Percentiles rank a stretch among this genome's conserved stretches.
phyloP scores from a whole-genome alignment of 2,888 invertebrate genomes.

The Empis livida region DNA sequence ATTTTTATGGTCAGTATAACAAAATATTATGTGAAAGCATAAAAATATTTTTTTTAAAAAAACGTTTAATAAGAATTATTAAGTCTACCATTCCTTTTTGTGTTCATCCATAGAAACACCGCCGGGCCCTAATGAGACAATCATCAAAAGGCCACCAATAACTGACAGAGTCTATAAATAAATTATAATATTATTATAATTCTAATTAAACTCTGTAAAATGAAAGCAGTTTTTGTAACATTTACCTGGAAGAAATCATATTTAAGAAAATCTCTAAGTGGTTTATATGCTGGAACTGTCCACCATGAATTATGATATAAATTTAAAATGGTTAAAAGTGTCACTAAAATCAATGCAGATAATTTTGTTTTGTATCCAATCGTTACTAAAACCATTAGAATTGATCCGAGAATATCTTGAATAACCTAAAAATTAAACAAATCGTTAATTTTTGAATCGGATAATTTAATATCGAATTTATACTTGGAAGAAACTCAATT shows the following conservation, averaged over 20 bases:
- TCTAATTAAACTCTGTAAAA: neutral
- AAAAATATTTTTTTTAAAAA: too few relatives aligned
- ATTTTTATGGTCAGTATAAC: too few relatives aligned
- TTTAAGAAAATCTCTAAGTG: slow-evolving; percentile 97
- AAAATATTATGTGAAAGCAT: too few relatives aligned
- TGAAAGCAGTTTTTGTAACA: too few relatives aligned
- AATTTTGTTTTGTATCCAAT: slow-evolving; percentile 98
- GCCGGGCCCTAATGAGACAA: slow-evolving; percentile 95
- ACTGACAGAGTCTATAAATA: slow-evolving; percentile 90
- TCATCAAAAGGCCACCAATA: slow-evolving; percentile 95
- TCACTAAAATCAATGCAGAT: slow-evolving; percentile 85
- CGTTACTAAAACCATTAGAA: slow-evolving; percentile 90
- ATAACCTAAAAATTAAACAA: slow-evolving; percentile 49
- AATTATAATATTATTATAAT: neutral
- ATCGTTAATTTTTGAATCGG: neutral
- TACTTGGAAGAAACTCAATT: slow-evolving; percentile 77
- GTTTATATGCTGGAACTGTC: slow-evolving; percentile 88
- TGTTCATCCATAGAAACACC: slow-evolving; percentile 99
- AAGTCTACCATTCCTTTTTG: slow-evolving; percentile 74
- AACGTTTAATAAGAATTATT: too few relatives aligned
- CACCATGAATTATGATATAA: slow-evolving; percentile 99
- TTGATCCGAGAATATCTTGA: slow-evolving; percentile 85
- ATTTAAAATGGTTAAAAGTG: slow-evolving; percentile 79
- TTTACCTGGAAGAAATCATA: slow-evolving; percentile 99
- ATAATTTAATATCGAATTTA: slow-evolving; percentile 8